phyloP scores from a whole-genome alignment of 2,113 vertebrate species.

The Hiodon alosoides region DNA sequence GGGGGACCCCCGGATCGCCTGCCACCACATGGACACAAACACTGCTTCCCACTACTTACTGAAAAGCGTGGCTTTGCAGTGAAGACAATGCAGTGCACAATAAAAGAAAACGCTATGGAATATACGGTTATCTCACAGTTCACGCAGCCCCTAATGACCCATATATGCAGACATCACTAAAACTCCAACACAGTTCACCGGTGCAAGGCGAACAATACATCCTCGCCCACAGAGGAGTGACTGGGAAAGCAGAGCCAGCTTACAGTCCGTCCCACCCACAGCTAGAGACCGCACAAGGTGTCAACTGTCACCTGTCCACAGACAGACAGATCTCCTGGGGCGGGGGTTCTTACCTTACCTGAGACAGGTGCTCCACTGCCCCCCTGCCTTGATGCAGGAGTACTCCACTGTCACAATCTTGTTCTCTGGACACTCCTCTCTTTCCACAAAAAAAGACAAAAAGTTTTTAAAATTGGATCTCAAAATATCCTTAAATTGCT shows the following conservation, averaged over 20 bases:
- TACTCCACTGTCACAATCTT: conserved; percentile 68
- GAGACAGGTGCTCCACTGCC: conserved; percentile 59
- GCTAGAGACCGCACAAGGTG: no score
- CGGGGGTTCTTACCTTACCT: conserved; percentile 46
- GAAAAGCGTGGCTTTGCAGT: conserved; percentile 1
- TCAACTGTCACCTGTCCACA: no score
- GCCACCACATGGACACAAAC: conserved; percentile 14
- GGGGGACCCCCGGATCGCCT: not conserved
- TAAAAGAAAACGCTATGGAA: conserved; percentile 2
- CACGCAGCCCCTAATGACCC: no score
- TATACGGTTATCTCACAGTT: not conserved
- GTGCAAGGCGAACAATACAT: no score
- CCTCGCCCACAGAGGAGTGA: no score
- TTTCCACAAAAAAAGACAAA: conserved; percentile 30
- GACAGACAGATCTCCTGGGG: not conserved
- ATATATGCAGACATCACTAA: no score
- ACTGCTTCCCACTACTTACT: conserved; percentile 1
- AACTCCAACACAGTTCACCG: no score
- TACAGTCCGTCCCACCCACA: no score
- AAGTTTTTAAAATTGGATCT: not conserved
- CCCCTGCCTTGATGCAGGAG: conserved; percentile 54
- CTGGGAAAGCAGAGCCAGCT: no score
- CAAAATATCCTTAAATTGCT: not conserved
- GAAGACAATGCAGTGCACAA: not conserved
- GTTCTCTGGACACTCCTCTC: conserved; percentile 59